A percentile compares a stretch with the other conserved stretches of the same genome.
Conservation (phyloP, 2,113 vertebrate genomes). For the Sminthopsis crassicaudata region DNA sequence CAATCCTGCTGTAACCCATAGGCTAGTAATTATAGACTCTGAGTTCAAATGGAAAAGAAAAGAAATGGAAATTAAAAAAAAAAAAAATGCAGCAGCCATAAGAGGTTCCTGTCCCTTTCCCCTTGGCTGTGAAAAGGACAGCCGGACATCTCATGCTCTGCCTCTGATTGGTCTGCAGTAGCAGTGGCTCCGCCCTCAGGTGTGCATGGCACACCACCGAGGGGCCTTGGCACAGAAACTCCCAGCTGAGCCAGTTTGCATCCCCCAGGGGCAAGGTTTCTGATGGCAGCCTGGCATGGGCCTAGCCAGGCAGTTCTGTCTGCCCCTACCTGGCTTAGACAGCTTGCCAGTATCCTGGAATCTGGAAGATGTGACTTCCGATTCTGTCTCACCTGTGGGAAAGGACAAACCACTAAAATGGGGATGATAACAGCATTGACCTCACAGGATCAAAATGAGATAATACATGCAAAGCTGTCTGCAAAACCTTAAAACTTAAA, state of each 20-base stretch:
- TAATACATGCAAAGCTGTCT: not conserved
- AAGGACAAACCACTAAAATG: not conserved
- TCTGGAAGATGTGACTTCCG: not conserved
- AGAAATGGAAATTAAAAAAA: conserved; percentile 52
- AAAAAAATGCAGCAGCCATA: conserved; percentile 58
- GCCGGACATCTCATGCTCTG: not conserved
- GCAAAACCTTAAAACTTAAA: not conserved
- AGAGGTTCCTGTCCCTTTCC: conserved; percentile 35
- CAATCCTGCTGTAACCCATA: conserved; percentile 45
- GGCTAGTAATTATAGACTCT: conserved; percentile 73
- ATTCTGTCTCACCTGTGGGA: not conserved
- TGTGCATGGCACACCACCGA: not conserved
- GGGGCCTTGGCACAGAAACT: not conserved
- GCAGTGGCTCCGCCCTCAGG: not conserved
- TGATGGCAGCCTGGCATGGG: conserved; percentile 13
- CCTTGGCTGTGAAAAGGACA: conserved; percentile 49
- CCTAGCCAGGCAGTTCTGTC: conserved; percentile 4
- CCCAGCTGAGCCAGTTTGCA: not conserved
- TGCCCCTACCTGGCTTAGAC: not conserved
- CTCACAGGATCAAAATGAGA: not conserved
- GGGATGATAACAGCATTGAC: not conserved
- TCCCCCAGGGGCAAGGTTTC: conserved; percentile 18
- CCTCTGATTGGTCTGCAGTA: not conserved
- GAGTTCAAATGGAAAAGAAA: conserved; percentile 75
- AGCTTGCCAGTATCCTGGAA: not conserved